Evolutionary conservation across 2,797 vertebrate genomes (phyloP), one percentile per base, ranked within the genome.

Genomic region (Anisognathus igniventris): DNA sequence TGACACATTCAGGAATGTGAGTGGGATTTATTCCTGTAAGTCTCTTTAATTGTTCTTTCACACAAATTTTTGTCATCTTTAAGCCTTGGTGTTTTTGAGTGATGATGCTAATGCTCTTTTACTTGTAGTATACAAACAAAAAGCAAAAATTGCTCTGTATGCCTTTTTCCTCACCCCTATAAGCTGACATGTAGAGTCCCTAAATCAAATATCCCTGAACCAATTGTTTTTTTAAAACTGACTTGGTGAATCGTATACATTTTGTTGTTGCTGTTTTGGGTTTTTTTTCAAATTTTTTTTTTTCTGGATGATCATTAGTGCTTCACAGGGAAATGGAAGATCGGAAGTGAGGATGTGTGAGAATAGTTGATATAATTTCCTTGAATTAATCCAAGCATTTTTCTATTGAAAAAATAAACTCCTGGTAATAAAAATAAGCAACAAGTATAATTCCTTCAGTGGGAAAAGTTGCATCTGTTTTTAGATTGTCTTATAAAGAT

Each of bases 331-430:
- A 61, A 25, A 22, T 33, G 12, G 60, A 71, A 66, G 31, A 44
- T 67, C n/a, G 20, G 50, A 39, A 65, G 37, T 31, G 20, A 42
- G 35, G 35, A 24, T 83, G 24, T 88, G 33, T 89, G 47, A 68
- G 79, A 86, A 62, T 31, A 90, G 47, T 22, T 93, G 66, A 83
- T 65, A 39, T 77, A 4, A 79, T 67, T 94, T 94, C 51, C 62
- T 66, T 95, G 17, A 84, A 66, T 56, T 94, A 93, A 93, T 77
- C 44, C 25, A 82, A 44, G 58, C 68, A 45, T 87, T 82, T 91
- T 94, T 90, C 62, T 76, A 4, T 60, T 42, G 39, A 89, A 78
- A 92, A 93, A 92, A 93, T 65, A 78, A 93, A 70, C 44, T 71
- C 12, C 27, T 85, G 23, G 14, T 88, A 84, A 39, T 68, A 73